Evolutionary conservation across 2,113 vertebrate species (phyloP).

Genomic region (Rhineura floridana): DNA sequence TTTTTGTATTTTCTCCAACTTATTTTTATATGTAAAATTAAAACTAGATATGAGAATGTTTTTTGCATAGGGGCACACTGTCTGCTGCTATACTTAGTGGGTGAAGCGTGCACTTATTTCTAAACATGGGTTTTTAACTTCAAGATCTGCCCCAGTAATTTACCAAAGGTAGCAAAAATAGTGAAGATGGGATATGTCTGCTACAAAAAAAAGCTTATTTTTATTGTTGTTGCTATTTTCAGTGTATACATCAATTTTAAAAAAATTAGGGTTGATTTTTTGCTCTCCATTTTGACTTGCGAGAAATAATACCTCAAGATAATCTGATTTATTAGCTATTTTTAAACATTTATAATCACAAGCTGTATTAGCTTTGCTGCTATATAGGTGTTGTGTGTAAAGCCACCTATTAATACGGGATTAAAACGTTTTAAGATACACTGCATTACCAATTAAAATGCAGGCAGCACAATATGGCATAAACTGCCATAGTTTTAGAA

Average conservation of each 20-base stretch:
- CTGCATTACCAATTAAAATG: conserved; percentile 87
- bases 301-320: conserved; percentile 97
- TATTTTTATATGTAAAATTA: conserved; percentile 99
- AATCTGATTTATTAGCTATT: conserved; percentile 96
- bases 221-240: conserved; percentile 88
- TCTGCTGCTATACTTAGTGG: conserved; percentile 89
- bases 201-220: conserved; percentile 86
- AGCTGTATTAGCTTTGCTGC: conserved; percentile 99
- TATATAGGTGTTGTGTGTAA: conserved; percentile 97
- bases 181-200: conserved; percentile 90
- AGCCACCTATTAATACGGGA: conserved; percentile 92
- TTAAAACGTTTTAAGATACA: conserved; percentile 83
- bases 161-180: conserved; percentile 98
- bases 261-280: conserved; percentile 88
- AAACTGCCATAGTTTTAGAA: conserved; percentile 88
- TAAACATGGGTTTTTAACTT: conserved; percentile 90
- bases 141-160: conserved; percentile 91
- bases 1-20: conserved; percentile 96
- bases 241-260: conserved; percentile 85
- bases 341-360: conserved; percentile 93
- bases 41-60: conserved; percentile 95
- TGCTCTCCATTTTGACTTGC: conserved; percentile 93
- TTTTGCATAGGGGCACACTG: conserved; percentile 92
- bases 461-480: conserved; percentile 89
- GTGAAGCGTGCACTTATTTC: conserved; percentile 95